Evolutionary conservation across 2,113 vertebrate genomes (phyloP), one percentile per base, ranked within the genome.

Genomic region (Fulmarus glacialis): DNA sequence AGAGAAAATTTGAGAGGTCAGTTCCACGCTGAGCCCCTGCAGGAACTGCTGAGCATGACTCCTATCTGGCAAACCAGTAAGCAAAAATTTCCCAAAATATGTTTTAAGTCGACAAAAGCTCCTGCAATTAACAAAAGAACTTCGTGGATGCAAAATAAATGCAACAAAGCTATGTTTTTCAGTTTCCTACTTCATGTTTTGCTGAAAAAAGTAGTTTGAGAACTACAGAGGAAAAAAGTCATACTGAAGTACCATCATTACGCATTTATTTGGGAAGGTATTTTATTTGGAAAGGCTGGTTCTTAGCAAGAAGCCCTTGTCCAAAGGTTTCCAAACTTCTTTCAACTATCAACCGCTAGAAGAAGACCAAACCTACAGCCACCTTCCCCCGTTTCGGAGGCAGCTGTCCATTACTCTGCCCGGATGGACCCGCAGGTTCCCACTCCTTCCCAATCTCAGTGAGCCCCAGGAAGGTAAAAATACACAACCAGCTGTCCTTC

Each of bases 341-440:
- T 30, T 42, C 56, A 48, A 2, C 21, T 58, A 24, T 4, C 38
- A 66, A 11, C 5, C 67, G 50, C 36, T 26, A 52, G 47, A 6
- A 47, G 36, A 50, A 27, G 38, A 84, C 45, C 40, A 52, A 55
- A 45, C 34, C 48, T 14, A 5, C n/a, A 12, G 55, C 22, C 43
- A 15, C n/a, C 43, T 43, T 50, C 34, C 30, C 58, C 40, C 4
- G 4, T 13, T 43, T 48, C 0, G 2, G 24, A n/a, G 38, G 36
- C 42, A 34, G 67, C 30, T 52, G 56, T 34, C 19, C 2, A 0
- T 8, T 6, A 8, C n/a, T 58, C 38, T 36, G 53, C 36, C 36
- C 4, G 1, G 18, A 48, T 0, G 3, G 32, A 55, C 13, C n/a
- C 4, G 0, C 26, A 45, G 36, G 50, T 15, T 86, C 50, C 67